Conservation (phyloP, 1,140 invertebrate genomes). For the Calosoma granatense region DNA sequence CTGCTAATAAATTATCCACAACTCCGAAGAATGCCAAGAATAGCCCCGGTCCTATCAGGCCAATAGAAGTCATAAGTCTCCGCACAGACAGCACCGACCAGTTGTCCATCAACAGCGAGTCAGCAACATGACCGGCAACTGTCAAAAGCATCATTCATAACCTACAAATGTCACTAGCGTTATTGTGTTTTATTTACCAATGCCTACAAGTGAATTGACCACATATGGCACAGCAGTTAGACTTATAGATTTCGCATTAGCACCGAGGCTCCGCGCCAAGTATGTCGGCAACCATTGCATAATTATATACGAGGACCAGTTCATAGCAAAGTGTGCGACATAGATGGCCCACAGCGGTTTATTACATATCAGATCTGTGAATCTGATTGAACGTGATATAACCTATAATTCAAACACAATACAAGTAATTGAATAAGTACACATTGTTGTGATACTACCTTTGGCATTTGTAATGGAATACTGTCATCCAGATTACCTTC, state of each 20-base stretch:
- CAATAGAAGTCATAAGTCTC: slow-evolving; percentile 65
- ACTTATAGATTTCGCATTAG: slow-evolving; percentile 62
- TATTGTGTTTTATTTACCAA: slow-evolving; percentile 39
- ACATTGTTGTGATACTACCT: slow-evolving; percentile 36
- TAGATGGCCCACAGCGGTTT: slow-evolving; percentile 72
- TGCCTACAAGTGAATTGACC: slow-evolving; percentile 62
- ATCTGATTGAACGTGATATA: slow-evolving; percentile 38
- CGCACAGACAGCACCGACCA: slow-evolving; percentile 65
- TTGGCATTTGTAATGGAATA: slow-evolving; percentile 54
- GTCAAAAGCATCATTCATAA: slow-evolving; percentile 22
- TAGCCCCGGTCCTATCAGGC: slow-evolving; percentile 62
- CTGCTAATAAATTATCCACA: slow-evolving; percentile 58
- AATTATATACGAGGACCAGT: slow-evolving; percentile 76
- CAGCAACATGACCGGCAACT: slow-evolving; percentile 54
- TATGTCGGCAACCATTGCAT: slow-evolving; percentile 80
- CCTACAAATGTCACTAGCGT: not conserved
- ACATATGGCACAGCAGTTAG: slow-evolving; percentile 69
- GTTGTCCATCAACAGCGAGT: slow-evolving; percentile 48
- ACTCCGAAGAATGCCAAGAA: slow-evolving; percentile 65
- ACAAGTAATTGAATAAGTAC: not conserved
- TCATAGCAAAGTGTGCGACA: slow-evolving; percentile 74
- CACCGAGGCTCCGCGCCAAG: slow-evolving; percentile 53
- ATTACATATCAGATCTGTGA: slow-evolving; percentile 58
- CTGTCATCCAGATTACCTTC: slow-evolving; percentile 45
- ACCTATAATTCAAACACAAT: slow-evolving; percentile 10